Base-by-base conservation (phyloP, 2,888 invertebrate genomes). In the Biston stratarius region DNA sequence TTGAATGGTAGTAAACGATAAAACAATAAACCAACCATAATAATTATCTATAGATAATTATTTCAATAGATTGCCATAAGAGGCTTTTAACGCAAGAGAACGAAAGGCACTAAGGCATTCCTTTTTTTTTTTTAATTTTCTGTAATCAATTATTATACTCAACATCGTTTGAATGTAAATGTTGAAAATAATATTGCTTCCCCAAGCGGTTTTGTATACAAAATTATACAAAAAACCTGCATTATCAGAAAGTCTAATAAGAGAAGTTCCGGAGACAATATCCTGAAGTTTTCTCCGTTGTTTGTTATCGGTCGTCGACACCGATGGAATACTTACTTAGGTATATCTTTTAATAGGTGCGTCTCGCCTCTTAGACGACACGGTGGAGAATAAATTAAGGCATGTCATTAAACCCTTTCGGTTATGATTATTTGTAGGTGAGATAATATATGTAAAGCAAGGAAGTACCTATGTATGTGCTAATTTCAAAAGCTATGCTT, bases 251-350 rank as follows among this genome's bases (percentile, higher is more conserved):
- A 59, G 40, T 59, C n/a, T 49, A 49, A 49, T 59, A 40, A 49
- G 42, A 11, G 49, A 49, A 49, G 59, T 49, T 59, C 33, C 15
- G 45, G 24, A 49, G 49, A 59, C 59, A 49, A 51, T 59, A n/a
- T 59, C 34, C 15, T 40, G n/a, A 24, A 59, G 48, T 38, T 59
- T 40, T 10, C 11, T 7, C 36, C 33, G 15, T 45, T 57, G 57
- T 40, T 59, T 49, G 49, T 59, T 59, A 59, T 59, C 59, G 59
- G 49, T 49, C 49, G n/a, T 8, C 15, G 59, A 59, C 38, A 49
- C 33, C 49, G n/a, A 1, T 1, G 2, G 34, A 11, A n/a, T 40
- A 15, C 40, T 40, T 40, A 3, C 1, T 1, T 24, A 3, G 24
- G 24, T 24, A 59, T 40, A 59, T 40, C 59, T 49, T 44, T 59